A percentile compares a stretch with the other conserved stretches of the same genome.
Evolutionary conservation across 1,140 invertebrate genomes (phyloP).

Genomic region (Daktulosphaira vitifoliae): DNA sequence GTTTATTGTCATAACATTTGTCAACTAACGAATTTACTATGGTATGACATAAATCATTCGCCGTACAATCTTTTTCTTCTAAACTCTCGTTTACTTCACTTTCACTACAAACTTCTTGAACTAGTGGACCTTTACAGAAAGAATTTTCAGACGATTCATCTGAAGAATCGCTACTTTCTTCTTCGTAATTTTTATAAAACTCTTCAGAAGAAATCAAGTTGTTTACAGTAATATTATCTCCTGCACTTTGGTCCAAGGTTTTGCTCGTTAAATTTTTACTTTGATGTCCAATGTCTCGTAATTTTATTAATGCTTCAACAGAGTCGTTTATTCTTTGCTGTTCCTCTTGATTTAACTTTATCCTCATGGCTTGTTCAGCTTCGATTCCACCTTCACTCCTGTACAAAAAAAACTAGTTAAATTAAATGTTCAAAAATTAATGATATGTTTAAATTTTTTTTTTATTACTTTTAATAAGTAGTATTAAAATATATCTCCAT

Average conservation of each 20-base stretch:
- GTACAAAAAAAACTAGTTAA: too few species aligned
- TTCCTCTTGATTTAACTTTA: conserved; percentile 35
- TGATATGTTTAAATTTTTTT: too few species aligned
- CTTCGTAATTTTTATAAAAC: neutral
- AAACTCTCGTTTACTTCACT: too few species aligned
- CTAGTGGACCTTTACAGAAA: too few species aligned
- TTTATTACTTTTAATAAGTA: too few species aligned
- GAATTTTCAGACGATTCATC: conserved; percentile 4
- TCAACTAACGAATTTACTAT: too few species aligned
- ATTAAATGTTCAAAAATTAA: too few species aligned
- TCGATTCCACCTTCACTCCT: conserved; percentile 38
- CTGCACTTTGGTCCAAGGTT: neutral
- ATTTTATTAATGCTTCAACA: conserved; percentile 21
- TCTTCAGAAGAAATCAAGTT: conserved; percentile 2
- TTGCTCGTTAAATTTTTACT: neutral
- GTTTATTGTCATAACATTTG: too few species aligned
- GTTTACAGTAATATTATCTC: neutral
- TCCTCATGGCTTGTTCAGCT: conserved; percentile 36
- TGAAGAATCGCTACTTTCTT: neutral
- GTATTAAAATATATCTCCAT: too few species aligned
- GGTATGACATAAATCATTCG: too few species aligned
- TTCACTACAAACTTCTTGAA: too few species aligned
- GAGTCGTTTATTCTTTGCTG: conserved; percentile 36
- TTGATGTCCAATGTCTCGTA: neutral
- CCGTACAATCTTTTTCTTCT: too few species aligned